Percentiles rank a stretch among this genome's conserved stretches.
Conservation (phyloP, 2,797 vertebrate species). For the Danionella dracula region DNA sequence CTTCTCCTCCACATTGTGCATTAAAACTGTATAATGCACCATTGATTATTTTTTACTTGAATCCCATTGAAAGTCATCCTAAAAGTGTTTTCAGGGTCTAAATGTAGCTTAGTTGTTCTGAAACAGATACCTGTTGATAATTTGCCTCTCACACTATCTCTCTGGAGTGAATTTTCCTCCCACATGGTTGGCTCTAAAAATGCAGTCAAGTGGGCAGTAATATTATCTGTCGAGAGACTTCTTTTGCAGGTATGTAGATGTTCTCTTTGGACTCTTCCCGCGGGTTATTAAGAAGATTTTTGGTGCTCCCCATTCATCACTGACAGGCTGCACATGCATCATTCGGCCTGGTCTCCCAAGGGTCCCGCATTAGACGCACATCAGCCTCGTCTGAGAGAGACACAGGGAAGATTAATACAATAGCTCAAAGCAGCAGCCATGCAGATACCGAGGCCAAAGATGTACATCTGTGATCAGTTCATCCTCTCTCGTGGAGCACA, state of each 20-base stretch:
- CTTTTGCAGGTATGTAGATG: conserved; percentile 49
- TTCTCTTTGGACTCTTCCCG: conserved; percentile 37
- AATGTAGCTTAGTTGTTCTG: not conserved
- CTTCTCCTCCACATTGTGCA: too few relatives aligned
- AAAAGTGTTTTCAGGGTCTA: too few relatives aligned
- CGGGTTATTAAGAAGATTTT: conserved; percentile 66
- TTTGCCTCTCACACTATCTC: not conserved
- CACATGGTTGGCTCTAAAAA: conserved; percentile 27
- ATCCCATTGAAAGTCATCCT: too few relatives aligned
- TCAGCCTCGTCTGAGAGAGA: conserved; percentile 48
- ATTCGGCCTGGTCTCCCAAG: conserved; percentile 52
- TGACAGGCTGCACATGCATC: conserved; percentile 65
- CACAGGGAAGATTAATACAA: conserved; percentile 67
- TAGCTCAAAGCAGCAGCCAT: conserved; percentile 22
- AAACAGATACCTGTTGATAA: conserved; percentile 7
- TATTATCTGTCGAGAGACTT: conserved; percentile 13
- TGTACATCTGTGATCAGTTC: conserved; percentile 40
- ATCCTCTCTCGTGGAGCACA: not conserved
- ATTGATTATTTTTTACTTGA: too few relatives aligned
- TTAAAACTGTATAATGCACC: too few relatives aligned
- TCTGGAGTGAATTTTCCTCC: conserved; percentile 12
- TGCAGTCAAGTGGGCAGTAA: conserved; percentile 36
- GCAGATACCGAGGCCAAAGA: conserved; percentile 22
- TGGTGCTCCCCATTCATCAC: conserved; percentile 71
- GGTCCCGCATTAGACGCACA: conserved; percentile 50